Conservation (phyloP, 2,888 invertebrate genomes). For the Scelioninae gen. 1 region DNA sequence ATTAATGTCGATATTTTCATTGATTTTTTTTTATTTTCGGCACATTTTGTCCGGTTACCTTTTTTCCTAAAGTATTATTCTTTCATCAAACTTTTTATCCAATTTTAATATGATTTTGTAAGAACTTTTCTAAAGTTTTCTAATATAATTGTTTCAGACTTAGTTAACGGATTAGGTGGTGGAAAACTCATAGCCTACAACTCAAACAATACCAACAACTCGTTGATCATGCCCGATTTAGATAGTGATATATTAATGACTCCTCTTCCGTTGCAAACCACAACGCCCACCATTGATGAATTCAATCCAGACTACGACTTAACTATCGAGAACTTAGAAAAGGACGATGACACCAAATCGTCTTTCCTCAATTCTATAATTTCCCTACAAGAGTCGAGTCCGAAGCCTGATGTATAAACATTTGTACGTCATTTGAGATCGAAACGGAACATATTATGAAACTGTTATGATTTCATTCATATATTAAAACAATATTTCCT, state of each 20-base stretch:
- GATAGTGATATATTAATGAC: slow-evolving; percentile 80
- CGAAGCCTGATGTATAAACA: slow-evolving; percentile 34
- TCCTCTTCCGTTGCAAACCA: slow-evolving; percentile 72
- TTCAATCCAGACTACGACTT: slow-evolving; percentile 36
- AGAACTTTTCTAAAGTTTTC: too few relatives aligned
- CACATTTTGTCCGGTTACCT: too few relatives aligned
- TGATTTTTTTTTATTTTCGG: too few relatives aligned
- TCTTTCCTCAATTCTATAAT: slow-evolving; percentile 53
- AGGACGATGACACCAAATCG: slow-evolving; percentile 45
- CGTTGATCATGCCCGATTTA: slow-evolving; percentile 78
- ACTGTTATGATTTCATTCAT: background rate
- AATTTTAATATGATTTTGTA: too few relatives aligned
- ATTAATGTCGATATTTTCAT: too few relatives aligned
- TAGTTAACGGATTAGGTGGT: slow-evolving; percentile 67
- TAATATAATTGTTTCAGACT: too few relatives aligned
- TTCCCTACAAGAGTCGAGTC: slow-evolving; percentile 39
- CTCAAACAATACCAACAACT: slow-evolving; percentile 32
- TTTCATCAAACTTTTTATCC: too few relatives aligned
- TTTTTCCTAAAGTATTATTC: too few relatives aligned
- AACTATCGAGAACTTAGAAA: slow-evolving; percentile 20
- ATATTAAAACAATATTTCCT: too few relatives aligned
- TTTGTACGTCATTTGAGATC: slow-evolving; percentile 15
- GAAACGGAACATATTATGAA: slow-evolving; percentile 44
- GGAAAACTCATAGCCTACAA: slow-evolving; percentile 82
- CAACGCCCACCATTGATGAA: slow-evolving; percentile 62